phyloP scores from a whole-genome alignment of 2,113 vertebrate genomes.

The Plecturocebus donacophilus region DNA sequence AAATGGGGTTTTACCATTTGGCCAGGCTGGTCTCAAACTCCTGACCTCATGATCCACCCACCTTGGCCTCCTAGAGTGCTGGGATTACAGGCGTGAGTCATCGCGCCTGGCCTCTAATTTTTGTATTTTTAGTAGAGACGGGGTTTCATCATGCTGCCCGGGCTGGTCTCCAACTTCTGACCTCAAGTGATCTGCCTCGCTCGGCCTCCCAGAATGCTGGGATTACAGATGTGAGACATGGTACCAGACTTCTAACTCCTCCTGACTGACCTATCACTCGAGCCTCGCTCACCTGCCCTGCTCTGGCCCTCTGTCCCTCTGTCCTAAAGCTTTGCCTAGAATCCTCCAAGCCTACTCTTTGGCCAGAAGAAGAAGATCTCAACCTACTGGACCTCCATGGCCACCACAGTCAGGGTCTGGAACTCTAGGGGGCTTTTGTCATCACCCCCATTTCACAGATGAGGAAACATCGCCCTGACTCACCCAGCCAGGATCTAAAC shows the following conservation, averaged over 20 bases:
- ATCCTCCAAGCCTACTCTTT: not conserved
- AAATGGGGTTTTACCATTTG: too few species aligned
- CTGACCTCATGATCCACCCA: too few species aligned
- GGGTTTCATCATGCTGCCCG: too few species aligned
- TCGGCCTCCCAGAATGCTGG: too few species aligned
- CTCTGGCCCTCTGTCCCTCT: not conserved
- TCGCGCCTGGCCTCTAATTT: too few species aligned
- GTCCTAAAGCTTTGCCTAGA: not conserved
- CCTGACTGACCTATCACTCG: not conserved
- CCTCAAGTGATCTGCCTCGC: too few species aligned
- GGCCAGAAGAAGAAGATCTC: not conserved
- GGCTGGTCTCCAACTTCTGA: too few species aligned
- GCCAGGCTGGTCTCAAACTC: too few species aligned
- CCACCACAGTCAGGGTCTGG: not conserved
- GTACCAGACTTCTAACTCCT: not conserved
- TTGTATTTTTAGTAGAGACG: too few species aligned
- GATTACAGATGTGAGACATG: too few species aligned
- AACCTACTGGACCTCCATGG: not conserved
- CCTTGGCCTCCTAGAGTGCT: too few species aligned
- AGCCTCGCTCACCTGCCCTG: not conserved
- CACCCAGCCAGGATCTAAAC: not conserved
- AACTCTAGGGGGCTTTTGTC: not conserved
- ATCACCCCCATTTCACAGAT: not conserved
- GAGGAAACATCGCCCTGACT: not conserved
- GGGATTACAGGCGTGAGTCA: too few species aligned